These are phyloP conservation scores for Vulpes vulpes DNA, from an alignment of 2,113 vertebrate genomes.

Conservation along the genomic window DNA sequence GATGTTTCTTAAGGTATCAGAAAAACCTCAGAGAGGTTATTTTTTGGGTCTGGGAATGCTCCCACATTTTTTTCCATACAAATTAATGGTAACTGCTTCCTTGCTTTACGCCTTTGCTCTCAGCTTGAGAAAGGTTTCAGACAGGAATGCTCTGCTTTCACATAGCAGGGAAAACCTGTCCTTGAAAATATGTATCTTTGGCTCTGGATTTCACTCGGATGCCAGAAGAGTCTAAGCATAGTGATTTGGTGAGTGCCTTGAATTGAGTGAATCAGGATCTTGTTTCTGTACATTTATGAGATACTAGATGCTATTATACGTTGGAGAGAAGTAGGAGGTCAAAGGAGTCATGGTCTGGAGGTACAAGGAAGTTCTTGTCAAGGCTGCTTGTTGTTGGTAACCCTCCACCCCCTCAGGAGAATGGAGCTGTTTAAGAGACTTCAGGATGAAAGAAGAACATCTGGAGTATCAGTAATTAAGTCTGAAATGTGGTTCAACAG, in stretches of 20 bases:
- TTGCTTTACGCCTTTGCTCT: neutral
- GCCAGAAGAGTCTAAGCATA: neutral
- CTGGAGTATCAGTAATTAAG: neutral
- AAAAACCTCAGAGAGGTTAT: neutral
- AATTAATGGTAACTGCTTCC: neutral
- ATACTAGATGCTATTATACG: neutral
- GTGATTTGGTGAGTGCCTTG: neutral
- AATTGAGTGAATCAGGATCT: neutral
- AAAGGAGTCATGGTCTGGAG: neutral
- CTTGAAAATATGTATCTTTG: slow-evolving; percentile 4
- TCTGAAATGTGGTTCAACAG: neutral
- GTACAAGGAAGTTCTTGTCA: neutral
- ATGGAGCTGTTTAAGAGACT: neutral
- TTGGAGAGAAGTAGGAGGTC: neutral
- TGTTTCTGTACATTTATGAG: neutral
- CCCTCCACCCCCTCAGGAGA: neutral
- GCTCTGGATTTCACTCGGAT: neutral
- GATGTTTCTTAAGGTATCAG: neutral
- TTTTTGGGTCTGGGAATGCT: neutral
- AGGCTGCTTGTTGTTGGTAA: neutral
- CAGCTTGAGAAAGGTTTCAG: neutral
- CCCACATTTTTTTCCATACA: neutral
- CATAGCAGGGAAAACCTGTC: neutral
- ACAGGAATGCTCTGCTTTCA: neutral
- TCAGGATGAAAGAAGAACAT: neutral